A percentile compares a stretch with the other conserved stretches of the same genome.
Evolutionary conservation across 2,888 invertebrate genomes (phyloP).

Genomic region (Rhodophaea formosa): DNA sequence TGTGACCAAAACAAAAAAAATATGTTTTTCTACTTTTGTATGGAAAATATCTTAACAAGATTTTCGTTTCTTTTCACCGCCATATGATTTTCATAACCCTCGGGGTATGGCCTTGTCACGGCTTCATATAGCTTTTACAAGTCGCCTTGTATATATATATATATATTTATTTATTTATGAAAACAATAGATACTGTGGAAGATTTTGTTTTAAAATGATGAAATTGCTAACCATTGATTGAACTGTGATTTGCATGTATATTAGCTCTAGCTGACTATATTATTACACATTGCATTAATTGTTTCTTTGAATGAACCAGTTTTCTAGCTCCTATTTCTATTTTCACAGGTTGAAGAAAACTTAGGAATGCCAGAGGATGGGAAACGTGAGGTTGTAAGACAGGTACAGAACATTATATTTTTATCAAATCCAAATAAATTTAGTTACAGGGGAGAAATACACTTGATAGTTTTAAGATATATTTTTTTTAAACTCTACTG

Average conservation of each 20-base stretch:
- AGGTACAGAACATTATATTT: not conserved
- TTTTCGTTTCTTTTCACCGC: no score
- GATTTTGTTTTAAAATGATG: conserved; percentile 52
- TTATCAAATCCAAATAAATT: not conserved
- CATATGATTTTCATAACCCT: no score
- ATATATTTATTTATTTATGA: no score
- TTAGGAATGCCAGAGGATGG: not conserved
- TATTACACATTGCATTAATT: not conserved
- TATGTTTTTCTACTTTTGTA: no score
- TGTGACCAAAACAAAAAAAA: no score
- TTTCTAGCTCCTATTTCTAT: not conserved
- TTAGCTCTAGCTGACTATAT: conserved; percentile 75
- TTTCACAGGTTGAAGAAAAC: conserved; percentile 22
- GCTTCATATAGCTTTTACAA: no score
- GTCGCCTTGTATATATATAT: no score
- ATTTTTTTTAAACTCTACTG: no score
- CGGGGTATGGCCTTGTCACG: no score
- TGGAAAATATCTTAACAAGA: no score
- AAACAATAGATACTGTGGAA: not conserved
- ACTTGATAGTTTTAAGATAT: no score
- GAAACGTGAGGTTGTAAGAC: not conserved
- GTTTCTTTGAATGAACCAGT: not conserved
- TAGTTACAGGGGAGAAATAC: not conserved
- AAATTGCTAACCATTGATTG: conserved; percentile 75
- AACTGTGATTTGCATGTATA: conserved; percentile 78